Base-by-base conservation (phyloP, 2,888 invertebrate species). In the Ischnus inquisitorius region DNA sequence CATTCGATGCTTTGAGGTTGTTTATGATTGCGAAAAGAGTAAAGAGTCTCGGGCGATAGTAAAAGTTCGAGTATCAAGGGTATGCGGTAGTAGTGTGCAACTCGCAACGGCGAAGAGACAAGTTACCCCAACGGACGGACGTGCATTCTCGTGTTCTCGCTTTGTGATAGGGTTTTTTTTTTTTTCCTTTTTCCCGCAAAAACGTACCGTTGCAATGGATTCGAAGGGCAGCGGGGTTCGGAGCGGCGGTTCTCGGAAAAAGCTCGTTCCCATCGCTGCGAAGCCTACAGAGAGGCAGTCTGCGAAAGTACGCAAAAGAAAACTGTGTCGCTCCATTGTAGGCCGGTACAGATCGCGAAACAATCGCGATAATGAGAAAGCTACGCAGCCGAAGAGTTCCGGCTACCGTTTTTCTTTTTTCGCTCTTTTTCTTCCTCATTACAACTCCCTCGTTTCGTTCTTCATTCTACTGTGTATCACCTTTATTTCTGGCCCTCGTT, bases 281-380 rank as follows among this genome's bases (percentile, higher is more conserved):
- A 34, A 34, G 34, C 4, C 3, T 54, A 4, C 12, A 43, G 74
- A 54, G 68, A 51, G 48, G 69, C 43, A 39, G 16, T 12, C 51
- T 25, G 8, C n/a, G 71, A 78, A 54, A 34, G 46, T 69, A 60
- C 51, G 72, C 41, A 48, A 84, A 88, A 85, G 88, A 90, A 91
- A 91, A 90, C 88, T 91, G 89, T 91, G 91, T 91, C 91, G 89
- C 74, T 8, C 88, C 87, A 90, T 92, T 92, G 92, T 91, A 87
- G 89, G 86, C 87, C 88, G 87, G 87, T 90, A 89, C 87, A 88
- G 87, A 88, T 88, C 86, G 88, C 87, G 87, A 88, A 91, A 92
- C 91, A 92, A 92, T 92, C 90, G 90, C 85, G 89, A 91, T 92
- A 92, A 92, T 92, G 92, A 92, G 90, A 92, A 92, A 92, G 90